These are phyloP conservation scores for Rotaria macrura DNA, from an alignment of 2,888 invertebrate genomes.

Conservation along the genomic window DNA sequence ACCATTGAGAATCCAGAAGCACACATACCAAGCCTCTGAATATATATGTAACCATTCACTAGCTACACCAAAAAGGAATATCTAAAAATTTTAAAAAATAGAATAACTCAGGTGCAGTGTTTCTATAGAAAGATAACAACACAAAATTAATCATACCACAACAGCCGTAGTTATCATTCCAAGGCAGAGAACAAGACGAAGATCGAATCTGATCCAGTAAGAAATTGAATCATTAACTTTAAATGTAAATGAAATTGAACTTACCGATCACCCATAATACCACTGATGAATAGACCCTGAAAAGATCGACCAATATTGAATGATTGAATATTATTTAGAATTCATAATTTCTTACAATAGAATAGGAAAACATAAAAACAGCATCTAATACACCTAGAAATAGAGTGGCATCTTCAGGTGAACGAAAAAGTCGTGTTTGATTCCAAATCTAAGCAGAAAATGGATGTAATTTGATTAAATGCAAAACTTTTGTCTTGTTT, in stretches of 20 bases:
- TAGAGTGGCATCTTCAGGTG: slow-evolving; percentile 39
- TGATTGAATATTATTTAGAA: not conserved
- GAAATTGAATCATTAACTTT: not conserved
- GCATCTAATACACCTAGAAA: slow-evolving; percentile 47
- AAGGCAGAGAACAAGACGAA: slow-evolving; percentile 48
- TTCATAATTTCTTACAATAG: slow-evolving; percentile 40
- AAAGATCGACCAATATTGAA: slow-evolving; percentile 28
- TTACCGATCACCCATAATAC: slow-evolving; percentile 49
- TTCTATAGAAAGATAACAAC: no score
- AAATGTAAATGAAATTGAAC: slow-evolving; percentile 37
- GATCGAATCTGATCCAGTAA: slow-evolving; percentile 42
- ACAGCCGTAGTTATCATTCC: slow-evolving; percentile 44
- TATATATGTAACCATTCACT: slow-evolving; percentile 50
- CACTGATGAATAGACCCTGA: slow-evolving; percentile 52
- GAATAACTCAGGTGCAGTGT: no score
- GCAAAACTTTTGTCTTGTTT: slow-evolving; percentile 21
- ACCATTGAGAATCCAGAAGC: slow-evolving; percentile 51
- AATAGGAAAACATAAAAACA: slow-evolving; percentile 46
- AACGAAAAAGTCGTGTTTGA: slow-evolving; percentile 41
- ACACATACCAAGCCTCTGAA: slow-evolving; percentile 47
- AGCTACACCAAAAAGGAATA: slow-evolving; percentile 51
- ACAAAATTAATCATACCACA: slow-evolving; percentile 30
- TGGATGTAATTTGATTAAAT: not conserved
- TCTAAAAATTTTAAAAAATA: no score
- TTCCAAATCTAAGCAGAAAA: slow-evolving; percentile 42